phyloP scores from a whole-genome alignment of 2,797 vertebrate species.

The Remorina albescens region DNA sequence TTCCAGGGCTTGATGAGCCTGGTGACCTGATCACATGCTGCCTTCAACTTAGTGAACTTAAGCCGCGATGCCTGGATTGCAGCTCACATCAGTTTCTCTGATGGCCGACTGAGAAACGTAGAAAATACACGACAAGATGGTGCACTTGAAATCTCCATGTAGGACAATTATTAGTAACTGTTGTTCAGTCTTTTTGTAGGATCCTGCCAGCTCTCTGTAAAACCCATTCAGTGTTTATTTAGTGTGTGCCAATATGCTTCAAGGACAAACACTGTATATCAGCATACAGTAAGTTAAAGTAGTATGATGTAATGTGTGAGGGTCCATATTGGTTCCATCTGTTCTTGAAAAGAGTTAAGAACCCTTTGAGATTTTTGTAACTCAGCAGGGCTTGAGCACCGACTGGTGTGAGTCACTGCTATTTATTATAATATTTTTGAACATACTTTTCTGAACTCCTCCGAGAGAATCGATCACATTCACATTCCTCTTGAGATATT shows the following conservation, averaged over 20 bases:
- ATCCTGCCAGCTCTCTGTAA: no score
- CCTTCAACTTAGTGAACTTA: constrained; percentile 15
- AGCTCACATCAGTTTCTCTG: not conserved
- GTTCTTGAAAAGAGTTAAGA: not conserved
- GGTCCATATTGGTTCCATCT: not conserved
- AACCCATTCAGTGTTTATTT: no score
- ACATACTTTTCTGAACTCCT: no score
- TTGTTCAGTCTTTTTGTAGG: no score
- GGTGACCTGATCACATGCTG: constrained; percentile 57
- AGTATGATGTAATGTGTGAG: no score
- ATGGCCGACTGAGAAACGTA: not conserved
- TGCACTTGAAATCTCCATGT: not conserved
- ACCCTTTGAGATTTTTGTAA: no score
- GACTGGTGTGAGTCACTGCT: no score
- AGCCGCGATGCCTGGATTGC: not conserved
- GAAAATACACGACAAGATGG: not conserved
- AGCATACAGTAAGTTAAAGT: not conserved
- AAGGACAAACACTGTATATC: not conserved
- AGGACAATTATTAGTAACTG: not conserved
- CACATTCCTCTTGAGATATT: no score
- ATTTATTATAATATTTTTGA: no score
- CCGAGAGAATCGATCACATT: no score
- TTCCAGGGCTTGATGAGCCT: constrained; percentile 6
- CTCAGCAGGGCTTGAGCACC: no score
- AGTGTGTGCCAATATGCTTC: not conserved